Evolutionary conservation across 1,140 invertebrate species (phyloP).

Genomic region (Oscheius sp.): DNA sequence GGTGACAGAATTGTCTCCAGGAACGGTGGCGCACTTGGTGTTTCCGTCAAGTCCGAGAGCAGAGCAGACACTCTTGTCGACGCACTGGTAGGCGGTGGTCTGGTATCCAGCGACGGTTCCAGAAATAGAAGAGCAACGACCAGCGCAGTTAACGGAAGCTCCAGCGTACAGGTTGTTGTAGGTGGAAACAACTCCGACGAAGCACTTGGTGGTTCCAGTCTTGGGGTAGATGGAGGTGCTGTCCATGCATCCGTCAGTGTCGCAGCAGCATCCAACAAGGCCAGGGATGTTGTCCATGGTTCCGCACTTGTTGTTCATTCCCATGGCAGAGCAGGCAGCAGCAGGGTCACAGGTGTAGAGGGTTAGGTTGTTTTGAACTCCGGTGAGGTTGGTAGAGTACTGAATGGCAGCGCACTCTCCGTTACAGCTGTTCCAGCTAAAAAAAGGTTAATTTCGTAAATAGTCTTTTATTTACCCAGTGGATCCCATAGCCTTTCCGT

Average conservation of each 20-base stretch:
- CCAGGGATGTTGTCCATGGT: constrained; percentile 19
- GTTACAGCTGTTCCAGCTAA: constrained; percentile 20
- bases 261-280: constrained; percentile 34
- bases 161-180: constrained; percentile 1
- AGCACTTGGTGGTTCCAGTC: constrained; percentile 29
- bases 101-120: constrained; percentile 13
- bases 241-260: constrained; percentile 34
- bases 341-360: constrained; percentile 39
- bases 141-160: constrained; percentile 21
- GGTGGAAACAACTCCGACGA: constrained; percentile 16
- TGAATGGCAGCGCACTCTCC: constrained; percentile 34
- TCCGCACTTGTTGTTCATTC: constrained; percentile 26
- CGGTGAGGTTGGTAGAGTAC: background rate
- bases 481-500: constrained; percentile 7
- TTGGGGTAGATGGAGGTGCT: constrained; percentile 10
- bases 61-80: constrained; percentile 10
- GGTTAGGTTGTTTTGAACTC: background rate
- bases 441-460: too few species aligned
- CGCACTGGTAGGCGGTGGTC: constrained; percentile 16
- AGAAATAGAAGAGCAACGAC: constrained; percentile 17
- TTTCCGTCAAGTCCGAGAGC: constrained; percentile 9
- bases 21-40: constrained; percentile 2
- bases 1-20: constrained; percentile 7
- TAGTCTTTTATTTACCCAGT: background rate
- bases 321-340: constrained; percentile 24